phyloP scores from a whole-genome alignment of 2,113 vertebrate species.

The Tamias sibiricus region DNA sequence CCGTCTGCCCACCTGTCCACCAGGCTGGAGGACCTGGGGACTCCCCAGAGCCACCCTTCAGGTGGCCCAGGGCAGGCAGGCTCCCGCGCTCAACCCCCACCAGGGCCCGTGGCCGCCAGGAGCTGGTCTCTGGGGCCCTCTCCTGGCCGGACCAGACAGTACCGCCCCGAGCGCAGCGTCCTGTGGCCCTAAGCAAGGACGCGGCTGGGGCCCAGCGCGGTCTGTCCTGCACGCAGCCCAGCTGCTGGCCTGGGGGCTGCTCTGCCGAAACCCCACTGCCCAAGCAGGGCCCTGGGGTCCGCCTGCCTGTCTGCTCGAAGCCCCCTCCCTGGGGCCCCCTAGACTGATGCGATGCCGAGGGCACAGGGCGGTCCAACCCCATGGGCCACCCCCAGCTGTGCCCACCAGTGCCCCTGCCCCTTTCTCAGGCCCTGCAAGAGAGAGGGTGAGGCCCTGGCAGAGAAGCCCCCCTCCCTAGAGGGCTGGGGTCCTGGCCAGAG shows the following conservation, averaged over 20 bases:
- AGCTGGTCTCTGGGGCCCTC: slow-evolving; percentile 81
- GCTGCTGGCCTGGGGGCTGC: too few species aligned
- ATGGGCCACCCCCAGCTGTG: not conserved
- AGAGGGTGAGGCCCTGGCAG: not conserved
- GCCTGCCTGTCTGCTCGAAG: not conserved
- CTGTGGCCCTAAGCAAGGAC: too few species aligned
- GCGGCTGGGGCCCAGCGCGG: too few species aligned
- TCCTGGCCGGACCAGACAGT: slow-evolving; percentile 58
- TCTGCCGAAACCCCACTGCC: too few species aligned
- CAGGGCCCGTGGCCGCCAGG: not conserved
- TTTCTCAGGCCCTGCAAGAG: not conserved
- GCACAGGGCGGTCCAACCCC: too few species aligned
- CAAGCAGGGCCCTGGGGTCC: too few species aligned
- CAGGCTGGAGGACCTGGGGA: not conserved
- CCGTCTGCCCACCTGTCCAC: not conserved
- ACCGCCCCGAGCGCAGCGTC: not conserved
- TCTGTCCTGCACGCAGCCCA: too few species aligned
- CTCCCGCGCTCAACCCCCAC: too few species aligned
- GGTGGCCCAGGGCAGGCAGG: too few species aligned
- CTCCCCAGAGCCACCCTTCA: too few species aligned
- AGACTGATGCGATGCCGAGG: too few species aligned
- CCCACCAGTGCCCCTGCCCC: not conserved
- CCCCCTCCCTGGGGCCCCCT: too few species aligned
- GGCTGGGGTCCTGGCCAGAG: not conserved
- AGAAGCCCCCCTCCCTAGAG: not conserved